Base-by-base conservation (phyloP, 1,140 invertebrate genomes). In the Sinella curviseta region DNA sequence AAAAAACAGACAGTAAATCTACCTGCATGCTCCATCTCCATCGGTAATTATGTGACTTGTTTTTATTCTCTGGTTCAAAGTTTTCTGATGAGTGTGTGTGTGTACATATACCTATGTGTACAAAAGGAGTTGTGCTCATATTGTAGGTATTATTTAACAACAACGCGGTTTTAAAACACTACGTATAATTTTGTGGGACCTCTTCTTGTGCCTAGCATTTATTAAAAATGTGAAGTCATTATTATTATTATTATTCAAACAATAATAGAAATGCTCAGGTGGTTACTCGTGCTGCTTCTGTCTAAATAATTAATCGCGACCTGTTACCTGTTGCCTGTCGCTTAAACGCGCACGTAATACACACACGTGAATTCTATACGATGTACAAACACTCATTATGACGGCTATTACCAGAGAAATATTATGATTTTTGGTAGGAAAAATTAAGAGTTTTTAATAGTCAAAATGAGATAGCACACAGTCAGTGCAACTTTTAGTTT, bases 21-120 rank as follows among this genome's bases (percentile, higher is more conserved):
- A 33, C 65, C 31, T 70, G 65, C n/a, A 33, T 14, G 65, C 26
- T 70, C 65, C 65, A 70, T 70, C 65, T 70, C 31, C 65, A 33
- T 70, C 65, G 65, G 31, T 70, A 70, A 70, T 70, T 30, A 70
- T 33, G 65, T 24, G 65, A 30, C 65, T 70, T 70, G 65, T 70
- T 70, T 33, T 70, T 70, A 33, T 70, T 70, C 31, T 70, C 1
- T 33, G 30, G 65, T 70, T 31, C 65, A 65, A 48, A 16, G 57
- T 65, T 65, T 65, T 65, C 57, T n/a, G 20, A n/a, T n/a, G n/a
- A n/a, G n/a, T n/a, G n/a, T n/a, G n/a, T n/a, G n/a, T n/a, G n/a
- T n/a, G n/a, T n/a, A n/a, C n/a, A n/a, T n/a, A n/a, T n/a, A n/a
- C n/a, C n/a, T n/a, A n/a, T n/a, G n/a, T 48, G n/a, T 24, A 26